phyloP scores from a whole-genome alignment of 64 coral and sea anemone species.

The Astreopora myriophthalma region DNA sequence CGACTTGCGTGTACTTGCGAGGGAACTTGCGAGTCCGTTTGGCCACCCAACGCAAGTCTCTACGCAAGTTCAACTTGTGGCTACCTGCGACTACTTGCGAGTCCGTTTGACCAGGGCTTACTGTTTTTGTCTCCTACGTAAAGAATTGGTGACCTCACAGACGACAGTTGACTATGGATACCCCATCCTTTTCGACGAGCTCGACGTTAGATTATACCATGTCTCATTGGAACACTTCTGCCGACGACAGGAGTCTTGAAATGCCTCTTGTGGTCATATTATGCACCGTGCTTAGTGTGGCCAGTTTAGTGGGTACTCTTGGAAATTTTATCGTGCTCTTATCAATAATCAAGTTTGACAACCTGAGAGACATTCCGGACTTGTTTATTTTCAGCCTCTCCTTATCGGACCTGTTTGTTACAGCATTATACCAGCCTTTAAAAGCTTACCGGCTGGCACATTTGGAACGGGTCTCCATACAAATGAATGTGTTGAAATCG shows the following conservation, averaged over 20 bases:
- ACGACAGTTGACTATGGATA: not conserved
- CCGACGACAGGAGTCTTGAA: not conserved
- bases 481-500: not conserved
- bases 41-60: too few relatives aligned
- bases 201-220: not conserved
- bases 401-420: not conserved
- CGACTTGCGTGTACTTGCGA: too few relatives aligned
- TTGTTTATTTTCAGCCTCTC: slow-evolving; percentile 45
- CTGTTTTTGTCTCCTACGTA: not conserved
- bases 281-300: not conserved
- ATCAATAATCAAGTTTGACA: slow-evolving; percentile 17
- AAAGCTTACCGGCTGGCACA: slow-evolving; percentile 2
- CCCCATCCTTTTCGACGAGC: not conserved
- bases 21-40: too few relatives aligned
- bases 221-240: not conserved
- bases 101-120: too few relatives aligned
- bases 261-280: not conserved
- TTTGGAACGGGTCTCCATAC: not conserved
- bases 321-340: slow-evolving; percentile 2
- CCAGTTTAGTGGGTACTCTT: not conserved
- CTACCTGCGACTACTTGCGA: too few relatives aligned
- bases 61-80: too few relatives aligned
- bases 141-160: too few relatives aligned
- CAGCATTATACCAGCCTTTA: slow-evolving; percentile 16
- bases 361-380: slow-evolving; percentile 26